phyloP scores from a whole-genome alignment of 92 coral and sea anemone genomes.

The Epizoanthus scotinus region DNA sequence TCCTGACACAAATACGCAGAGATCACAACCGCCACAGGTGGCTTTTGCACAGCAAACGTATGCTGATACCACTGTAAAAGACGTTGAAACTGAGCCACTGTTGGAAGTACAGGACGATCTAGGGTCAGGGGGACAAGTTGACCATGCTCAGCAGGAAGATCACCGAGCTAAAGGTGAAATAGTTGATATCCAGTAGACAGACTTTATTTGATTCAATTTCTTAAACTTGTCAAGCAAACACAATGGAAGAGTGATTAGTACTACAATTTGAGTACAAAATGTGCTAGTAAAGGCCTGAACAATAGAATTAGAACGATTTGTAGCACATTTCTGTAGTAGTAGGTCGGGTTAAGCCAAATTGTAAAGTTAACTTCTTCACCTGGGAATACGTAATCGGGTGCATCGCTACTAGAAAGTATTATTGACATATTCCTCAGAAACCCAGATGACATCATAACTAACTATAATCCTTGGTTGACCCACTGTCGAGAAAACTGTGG shows the following conservation, averaged over 20 bases:
- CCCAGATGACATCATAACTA: too few species aligned
- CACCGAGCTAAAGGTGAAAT: conserved; percentile 18
- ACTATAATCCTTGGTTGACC: too few species aligned
- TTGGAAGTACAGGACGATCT: conserved; percentile 13
- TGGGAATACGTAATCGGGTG: too few species aligned
- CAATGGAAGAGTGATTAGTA: background rate
- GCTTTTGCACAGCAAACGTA: background rate
- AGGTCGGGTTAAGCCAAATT: too few species aligned
- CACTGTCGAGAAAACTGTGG: too few species aligned
- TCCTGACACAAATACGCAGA: conserved; percentile 2
- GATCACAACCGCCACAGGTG: conserved; percentile 21
- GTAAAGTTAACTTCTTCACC: too few species aligned
- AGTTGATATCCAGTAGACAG: background rate
- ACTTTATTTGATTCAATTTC: background rate
- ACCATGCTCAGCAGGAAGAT: conserved; percentile 3
- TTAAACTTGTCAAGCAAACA: too few species aligned
- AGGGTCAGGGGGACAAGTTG: conserved; percentile 8
- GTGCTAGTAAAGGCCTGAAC: too few species aligned
- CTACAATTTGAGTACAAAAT: background rate
- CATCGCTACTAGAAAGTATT: too few species aligned
- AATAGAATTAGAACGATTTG: too few species aligned
- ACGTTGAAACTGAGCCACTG: conserved; percentile 27
- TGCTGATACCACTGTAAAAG: conserved; percentile 7
- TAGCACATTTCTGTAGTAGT: too few species aligned
- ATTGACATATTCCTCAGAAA: too few species aligned